Conservation (phyloP, 2,888 invertebrate genomes). For the Campopleginae sp. region DNA sequence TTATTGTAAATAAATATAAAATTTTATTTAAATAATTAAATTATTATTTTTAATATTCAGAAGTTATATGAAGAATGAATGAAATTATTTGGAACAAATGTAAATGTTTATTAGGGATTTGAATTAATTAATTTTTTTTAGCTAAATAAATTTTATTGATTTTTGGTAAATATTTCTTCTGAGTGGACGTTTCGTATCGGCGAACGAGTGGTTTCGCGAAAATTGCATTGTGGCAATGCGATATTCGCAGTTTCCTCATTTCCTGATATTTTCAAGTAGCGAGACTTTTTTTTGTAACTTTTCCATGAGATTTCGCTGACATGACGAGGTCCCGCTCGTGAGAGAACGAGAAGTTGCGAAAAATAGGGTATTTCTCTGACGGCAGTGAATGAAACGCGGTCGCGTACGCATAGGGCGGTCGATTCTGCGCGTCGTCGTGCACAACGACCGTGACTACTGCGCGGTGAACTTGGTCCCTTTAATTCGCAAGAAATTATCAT, state of each 20-base stretch:
- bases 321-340: not conserved
- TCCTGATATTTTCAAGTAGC: not conserved
- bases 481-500: too few species aligned
- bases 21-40: too few species aligned
- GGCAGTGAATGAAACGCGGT: constrained; percentile 5
- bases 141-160: too few species aligned
- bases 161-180: not conserved
- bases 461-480: constrained; percentile 61
- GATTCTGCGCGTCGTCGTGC: constrained; percentile 66
- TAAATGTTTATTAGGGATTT: too few species aligned
- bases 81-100: too few species aligned
- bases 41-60: too few species aligned
- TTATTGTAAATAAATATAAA: too few species aligned
- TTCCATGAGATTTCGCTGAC: not conserved
- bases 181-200: not conserved
- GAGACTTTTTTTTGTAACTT: not conserved
- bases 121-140: too few species aligned
- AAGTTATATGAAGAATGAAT: too few species aligned
- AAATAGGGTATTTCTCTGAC: not conserved
- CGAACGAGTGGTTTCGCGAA: not conserved
- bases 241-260: too few species aligned
- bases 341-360: not conserved
- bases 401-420: constrained; percentile 2
- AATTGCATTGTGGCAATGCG: not conserved
- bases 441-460: constrained; percentile 67